Base-by-base conservation (phyloP, 2,797 vertebrate genomes). In the Forpus xanthops region DNA sequence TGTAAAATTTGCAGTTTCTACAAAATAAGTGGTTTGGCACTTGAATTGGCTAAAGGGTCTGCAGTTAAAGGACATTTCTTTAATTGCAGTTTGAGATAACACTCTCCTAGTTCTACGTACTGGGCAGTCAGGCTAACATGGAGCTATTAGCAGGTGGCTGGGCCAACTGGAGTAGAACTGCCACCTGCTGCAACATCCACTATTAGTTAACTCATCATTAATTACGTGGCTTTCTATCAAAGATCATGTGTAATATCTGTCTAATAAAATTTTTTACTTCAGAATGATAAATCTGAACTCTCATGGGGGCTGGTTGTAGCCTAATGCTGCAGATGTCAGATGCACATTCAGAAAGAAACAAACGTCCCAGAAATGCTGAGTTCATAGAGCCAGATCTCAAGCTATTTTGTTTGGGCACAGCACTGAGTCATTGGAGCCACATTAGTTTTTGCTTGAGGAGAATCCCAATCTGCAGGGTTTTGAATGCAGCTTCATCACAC, bases 181-280 rank as follows among this genome's bases (percentile, higher is more conserved):
- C 89, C 88, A 94, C 87, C 94, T 97, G 85, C 83, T 95, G 41
- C 80, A 85, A 68, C 70, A 74, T 86, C 96, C 90, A 86, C 44
- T 75, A 77, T 95, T 97, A 98, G 86, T 67, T 41, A 95, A 42
- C 81, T 96, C 86, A 91, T 97, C 91, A 93, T 96, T 98, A 97
- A 96, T 94, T 89, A 71, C 58, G 76, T 77, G 67, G 90, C 65
- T 70, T 87, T 91, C 85, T 85, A 91, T 62, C n/a, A n/a, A 79
- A 87, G 77, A 82, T 76, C 49, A 79, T 62, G 49, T 65, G 58
- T 33, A 81, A 61, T 94, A 92, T 89, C 62, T 94, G 33, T 35
- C 19, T 80, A 74, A 75, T 78, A 89, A 66, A 72, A 75, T 66
- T 25, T 68, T 68, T 8, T 78, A 61, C 56, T 39, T 92, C 15